Conservation (phyloP, 2,888 invertebrate species). For the Unio delphinus region DNA sequence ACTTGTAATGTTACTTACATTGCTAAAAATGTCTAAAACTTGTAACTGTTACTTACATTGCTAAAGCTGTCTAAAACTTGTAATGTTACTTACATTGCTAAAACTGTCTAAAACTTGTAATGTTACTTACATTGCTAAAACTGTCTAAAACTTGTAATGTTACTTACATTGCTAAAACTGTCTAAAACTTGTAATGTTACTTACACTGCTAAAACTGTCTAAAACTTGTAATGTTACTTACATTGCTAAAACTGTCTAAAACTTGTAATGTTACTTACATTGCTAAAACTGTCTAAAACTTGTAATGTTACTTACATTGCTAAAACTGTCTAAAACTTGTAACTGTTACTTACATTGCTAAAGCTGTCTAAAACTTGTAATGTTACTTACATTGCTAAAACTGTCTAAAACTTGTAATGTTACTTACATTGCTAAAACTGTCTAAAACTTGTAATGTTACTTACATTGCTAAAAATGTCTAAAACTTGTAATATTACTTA, state of each 20-base stretch:
- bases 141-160: slow-evolving; percentile 83
- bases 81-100: too few species aligned
- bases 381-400: too few species aligned
- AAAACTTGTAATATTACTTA: slow-evolving; percentile 16
- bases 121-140: slow-evolving; percentile 75
- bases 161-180: too few species aligned
- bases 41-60: slow-evolving; percentile 51
- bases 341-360: slow-evolving; percentile 62
- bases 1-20: too few species aligned
- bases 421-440: slow-evolving; percentile 77
- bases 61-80: slow-evolving; percentile 83
- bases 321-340: too few species aligned
- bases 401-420: too few species aligned
- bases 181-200: not conserved
- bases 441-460: slow-evolving; percentile 82
- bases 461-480: too few species aligned
- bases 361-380: slow-evolving; percentile 85
- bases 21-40: too few species aligned
- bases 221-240: too few species aligned
- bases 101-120: too few species aligned
- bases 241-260: too few species aligned
- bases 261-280: slow-evolving; percentile 42
- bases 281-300: slow-evolving; percentile 84
- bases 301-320: too few species aligned
- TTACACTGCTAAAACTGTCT: slow-evolving; percentile 80